Percentiles rank a stretch among this genome's conserved stretches.
Conservation (phyloP, 2,797 vertebrate genomes). For the Poeciliopsis infans region DNA sequence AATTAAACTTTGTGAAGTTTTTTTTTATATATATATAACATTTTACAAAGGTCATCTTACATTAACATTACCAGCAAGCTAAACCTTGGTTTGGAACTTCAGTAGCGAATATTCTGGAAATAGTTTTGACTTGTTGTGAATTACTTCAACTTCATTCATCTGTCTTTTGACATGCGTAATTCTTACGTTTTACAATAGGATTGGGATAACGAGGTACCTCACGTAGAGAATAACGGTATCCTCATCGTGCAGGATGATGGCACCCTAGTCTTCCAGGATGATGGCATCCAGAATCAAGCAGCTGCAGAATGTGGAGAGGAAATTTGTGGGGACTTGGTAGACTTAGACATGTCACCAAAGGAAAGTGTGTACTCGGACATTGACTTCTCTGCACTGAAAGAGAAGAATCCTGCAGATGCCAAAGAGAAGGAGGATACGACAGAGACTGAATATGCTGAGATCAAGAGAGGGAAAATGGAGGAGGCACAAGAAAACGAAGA, state of each 20-base stretch:
- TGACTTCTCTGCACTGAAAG: constrained; percentile 54
- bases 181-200: background rate
- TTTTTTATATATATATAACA: background rate
- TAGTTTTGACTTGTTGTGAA: background rate
- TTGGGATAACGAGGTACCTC: background rate
- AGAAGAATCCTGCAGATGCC: background rate
- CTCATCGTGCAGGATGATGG: constrained; percentile 1
- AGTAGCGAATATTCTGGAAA: background rate
- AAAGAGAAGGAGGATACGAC: background rate
- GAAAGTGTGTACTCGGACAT: constrained; percentile 69
- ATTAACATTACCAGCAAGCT: background rate
- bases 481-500: background rate
- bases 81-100: background rate
- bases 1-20: background rate
- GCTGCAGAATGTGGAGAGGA: background rate
- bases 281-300: constrained; percentile 17
- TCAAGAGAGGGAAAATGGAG: constrained; percentile 38
- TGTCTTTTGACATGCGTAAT: background rate
- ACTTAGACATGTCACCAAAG: background rate
- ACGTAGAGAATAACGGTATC: background rate
- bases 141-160: background rate
- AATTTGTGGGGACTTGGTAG: background rate
- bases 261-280: constrained; percentile 1
- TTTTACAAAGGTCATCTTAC: background rate
- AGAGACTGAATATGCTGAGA: constrained; percentile 72